Percentiles rank a stretch among this genome's conserved stretches.
These are phyloP conservation scores for Pseudomyrmex pallidus DNA, from an alignment of 1,140 invertebrate genomes.

Conservation along the genomic window DNA sequence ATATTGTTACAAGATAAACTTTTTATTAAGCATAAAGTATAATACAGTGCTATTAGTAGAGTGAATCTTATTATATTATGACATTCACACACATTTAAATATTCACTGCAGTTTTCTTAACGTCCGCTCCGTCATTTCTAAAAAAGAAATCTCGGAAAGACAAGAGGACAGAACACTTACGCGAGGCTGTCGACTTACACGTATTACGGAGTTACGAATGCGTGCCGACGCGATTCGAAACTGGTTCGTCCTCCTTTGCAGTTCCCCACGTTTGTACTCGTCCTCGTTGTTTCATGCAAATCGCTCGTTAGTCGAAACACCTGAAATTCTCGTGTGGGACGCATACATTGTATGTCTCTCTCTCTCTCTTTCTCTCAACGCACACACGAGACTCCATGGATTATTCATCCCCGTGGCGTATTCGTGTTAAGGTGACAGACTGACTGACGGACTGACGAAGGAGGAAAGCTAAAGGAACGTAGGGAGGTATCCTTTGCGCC, in stretches of 20 bases:
- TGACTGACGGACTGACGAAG: slow-evolving; percentile 57
- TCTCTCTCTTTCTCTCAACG: slow-evolving; percentile 29
- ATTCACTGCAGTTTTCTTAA: background rate
- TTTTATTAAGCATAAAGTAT: too few species aligned
- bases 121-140: slow-evolving; percentile 17
- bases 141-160: slow-evolving; percentile 47
- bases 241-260: slow-evolving; percentile 66
- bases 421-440: slow-evolving; percentile 70
- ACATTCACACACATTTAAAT: slow-evolving; percentile 24
- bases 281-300: slow-evolving; percentile 76
- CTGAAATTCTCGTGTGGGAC: slow-evolving; percentile 75
- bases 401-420: slow-evolving; percentile 74
- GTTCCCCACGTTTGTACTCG: slow-evolving; percentile 8
- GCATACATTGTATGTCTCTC: slow-evolving; percentile 55
- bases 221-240: slow-evolving; percentile 57
- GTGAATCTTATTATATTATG: background rate
- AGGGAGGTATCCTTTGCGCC: slow-evolving; percentile 34
- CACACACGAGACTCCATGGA: slow-evolving; percentile 71
- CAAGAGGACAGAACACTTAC: slow-evolving; percentile 27
- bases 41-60: too few species aligned
- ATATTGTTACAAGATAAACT: too few species aligned
- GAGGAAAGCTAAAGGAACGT: slow-evolving; percentile 35
- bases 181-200: slow-evolving; percentile 57
- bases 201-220: slow-evolving; percentile 68
- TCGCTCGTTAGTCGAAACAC: slow-evolving; percentile 76